These are phyloP conservation scores for Calliphora vicina DNA, from an alignment of 1,140 invertebrate species.

Conservation along the genomic window DNA sequence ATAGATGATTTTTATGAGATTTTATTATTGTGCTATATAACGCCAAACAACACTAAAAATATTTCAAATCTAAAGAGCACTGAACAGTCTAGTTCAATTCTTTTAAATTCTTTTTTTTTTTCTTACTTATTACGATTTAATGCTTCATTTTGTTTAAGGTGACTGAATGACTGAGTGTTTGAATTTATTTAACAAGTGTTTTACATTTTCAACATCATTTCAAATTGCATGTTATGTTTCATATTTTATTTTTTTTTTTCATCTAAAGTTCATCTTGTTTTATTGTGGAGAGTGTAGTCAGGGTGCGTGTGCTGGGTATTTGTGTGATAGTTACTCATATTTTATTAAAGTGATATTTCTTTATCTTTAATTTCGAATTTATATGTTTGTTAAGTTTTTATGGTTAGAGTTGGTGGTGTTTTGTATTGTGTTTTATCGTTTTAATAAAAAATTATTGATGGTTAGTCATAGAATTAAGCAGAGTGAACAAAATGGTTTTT, in stretches of 20 bases:
- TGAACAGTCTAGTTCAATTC: not conserved
- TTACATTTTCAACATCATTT: not conserved
- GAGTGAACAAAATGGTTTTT: no score
- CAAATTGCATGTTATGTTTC: not conserved
- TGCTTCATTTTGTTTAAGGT: not conserved
- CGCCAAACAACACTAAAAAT: not conserved
- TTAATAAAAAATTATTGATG: not conserved
- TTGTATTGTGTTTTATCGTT: not conserved
- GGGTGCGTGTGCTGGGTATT: not conserved
- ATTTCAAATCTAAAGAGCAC: no score
- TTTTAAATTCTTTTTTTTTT: no score
- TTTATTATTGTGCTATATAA: conserved; percentile 2
- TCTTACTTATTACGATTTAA: no score
- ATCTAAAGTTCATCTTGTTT: not conserved
- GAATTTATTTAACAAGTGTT: conserved; percentile 1
- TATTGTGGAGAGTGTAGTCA: not conserved
- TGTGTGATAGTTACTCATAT: not conserved
- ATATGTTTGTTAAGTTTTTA: not conserved
- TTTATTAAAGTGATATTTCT: not conserved
- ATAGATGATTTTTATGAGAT: not conserved
- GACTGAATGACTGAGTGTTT: not conserved
- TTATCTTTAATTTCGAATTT: not conserved
- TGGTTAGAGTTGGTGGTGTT: no score
- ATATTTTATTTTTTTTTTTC: no score
- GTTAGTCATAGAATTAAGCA: no score